Evolutionary conservation across 2,888 invertebrate genomes (phyloP), one percentile per base, ranked within the genome.

Genomic region (Microplitis manilae): DNA sequence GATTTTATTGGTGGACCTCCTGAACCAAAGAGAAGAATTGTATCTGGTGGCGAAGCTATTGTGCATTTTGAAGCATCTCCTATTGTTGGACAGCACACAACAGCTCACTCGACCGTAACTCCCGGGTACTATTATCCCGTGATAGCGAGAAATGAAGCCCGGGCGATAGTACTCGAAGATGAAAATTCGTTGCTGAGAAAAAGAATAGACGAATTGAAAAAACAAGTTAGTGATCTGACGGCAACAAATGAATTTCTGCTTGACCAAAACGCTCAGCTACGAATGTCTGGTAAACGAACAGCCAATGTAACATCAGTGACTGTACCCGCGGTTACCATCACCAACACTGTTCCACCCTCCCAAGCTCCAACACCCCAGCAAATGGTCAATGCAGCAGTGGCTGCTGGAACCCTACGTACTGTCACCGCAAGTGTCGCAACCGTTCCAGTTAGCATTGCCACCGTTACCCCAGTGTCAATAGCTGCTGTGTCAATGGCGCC

Each of bases 211-310:
- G 94, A 94, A 83, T 88, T 95, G 77, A 94, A 94, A 86, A 93
- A 94, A 86, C 93, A 93, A 91, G 93, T 94, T 17, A 92, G 92
- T 50, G 94, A 95, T 87, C 89, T 95, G 79, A 93, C 94, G 59
- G 94, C 95, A 1, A 94, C 95, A 7, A 96, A 96, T 87, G 95
- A 95, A 87, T 95, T 95, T 87, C 91, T 96, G 9, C 89, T 95
- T 80, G 94, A 95, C 84, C 95, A 95, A 89, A 95, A 95, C 89
- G 95, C 95, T 38, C 93, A 94, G 81, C 90, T 95, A 79, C 91
- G 95, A 41, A 91, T 94, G 80, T 92, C 92, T 13, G 92, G 92
- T 77, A 92, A 93, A 81, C 90, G 92, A 64, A 91, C 91, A 8
- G 89, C 91, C 15, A 91, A 91, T 80, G 89, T 91, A 67, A 91